Evolutionary conservation across 2,113 vertebrate species (phyloP), one percentile per base, ranked within the genome.

Genomic region (Pipra filicauda): DNA sequence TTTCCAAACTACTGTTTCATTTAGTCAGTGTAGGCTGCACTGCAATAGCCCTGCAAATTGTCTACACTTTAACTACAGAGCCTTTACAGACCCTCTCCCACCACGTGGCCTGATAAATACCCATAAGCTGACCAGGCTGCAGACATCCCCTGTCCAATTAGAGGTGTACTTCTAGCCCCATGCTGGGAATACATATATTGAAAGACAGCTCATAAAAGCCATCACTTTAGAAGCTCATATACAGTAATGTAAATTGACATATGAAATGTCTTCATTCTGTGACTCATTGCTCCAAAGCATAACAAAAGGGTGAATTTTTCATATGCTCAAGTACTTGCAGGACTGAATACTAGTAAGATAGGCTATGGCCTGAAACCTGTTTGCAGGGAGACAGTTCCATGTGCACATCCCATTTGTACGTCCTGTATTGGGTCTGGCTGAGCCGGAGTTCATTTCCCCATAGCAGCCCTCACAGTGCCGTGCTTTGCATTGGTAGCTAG

Each of bases 1-100:
- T 21, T 70, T 86, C 33, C 59, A 77, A 70, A 81, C 26, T 49
- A 43, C 21, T 23, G 19, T 43, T 72, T 85, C 30, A 59, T 27
- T 64, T 21, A 75, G 26, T 12, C 26, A 70, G 4, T 0, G 1
- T 17, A 46, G 1, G 0, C 30, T 20, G 46, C 46, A 58, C 19
- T 37, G 17, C 3, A 74, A 57, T 0, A 54, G 33, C 35, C 33
- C 39, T 52, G 37, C n/a, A 65, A 71, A 82, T 14, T 64, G 48
- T 30, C 33, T 44, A 16, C 35, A 24, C 27, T 23, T 72, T 44
- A 92, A 75, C 44, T 57, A 19, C 6, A 59, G 48, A 71, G 28
- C 19, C 75, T 69, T 85, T 54, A 23, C 65, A 89, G 74, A 74
- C 15, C 23, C n/a, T 78, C 39, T 93, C 39, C 67, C 49, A 84